Percentiles rank a stretch among this genome's conserved stretches.
These are phyloP conservation scores for Phalanger gymnotis DNA, from an alignment of 2,797 vertebrate species.

Conservation along the genomic window DNA sequence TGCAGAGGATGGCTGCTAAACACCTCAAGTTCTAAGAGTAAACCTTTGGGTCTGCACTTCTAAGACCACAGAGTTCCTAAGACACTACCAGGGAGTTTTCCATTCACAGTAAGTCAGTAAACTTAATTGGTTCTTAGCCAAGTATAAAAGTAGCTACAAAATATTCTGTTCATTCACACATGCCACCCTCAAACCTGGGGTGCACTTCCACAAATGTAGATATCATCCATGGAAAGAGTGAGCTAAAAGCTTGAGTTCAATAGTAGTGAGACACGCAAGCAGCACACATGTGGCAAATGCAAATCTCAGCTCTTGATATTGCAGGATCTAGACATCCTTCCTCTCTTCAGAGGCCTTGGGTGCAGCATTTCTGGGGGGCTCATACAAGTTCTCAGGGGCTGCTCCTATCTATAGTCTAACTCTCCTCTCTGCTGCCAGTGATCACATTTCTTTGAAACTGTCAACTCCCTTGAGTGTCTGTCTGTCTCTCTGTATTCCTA, in stretches of 20 bases:
- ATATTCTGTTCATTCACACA: background rate
- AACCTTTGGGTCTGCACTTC: background rate
- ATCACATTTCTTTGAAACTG: background rate
- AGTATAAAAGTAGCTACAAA: background rate
- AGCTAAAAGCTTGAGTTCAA: background rate
- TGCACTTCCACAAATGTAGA: background rate
- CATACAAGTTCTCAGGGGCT: background rate
- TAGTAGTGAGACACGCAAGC: background rate
- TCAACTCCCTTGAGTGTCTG: background rate
- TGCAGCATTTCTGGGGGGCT: background rate
- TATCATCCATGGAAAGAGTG: background rate
- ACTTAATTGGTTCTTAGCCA: background rate
- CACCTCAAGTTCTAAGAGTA: background rate
- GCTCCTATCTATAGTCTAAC: background rate
- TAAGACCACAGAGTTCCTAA: background rate
- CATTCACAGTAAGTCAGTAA: background rate
- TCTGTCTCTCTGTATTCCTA: background rate
- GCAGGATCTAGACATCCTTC: background rate
- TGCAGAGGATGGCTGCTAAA: background rate
- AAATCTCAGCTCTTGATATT: background rate
- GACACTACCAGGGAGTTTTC: background rate
- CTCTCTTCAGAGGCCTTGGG: background rate
- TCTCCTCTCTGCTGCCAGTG: background rate
- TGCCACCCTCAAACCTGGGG: background rate
- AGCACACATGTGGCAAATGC: background rate